Base-by-base conservation (phyloP, 2,888 invertebrate genomes). In the Dione juno region DNA sequence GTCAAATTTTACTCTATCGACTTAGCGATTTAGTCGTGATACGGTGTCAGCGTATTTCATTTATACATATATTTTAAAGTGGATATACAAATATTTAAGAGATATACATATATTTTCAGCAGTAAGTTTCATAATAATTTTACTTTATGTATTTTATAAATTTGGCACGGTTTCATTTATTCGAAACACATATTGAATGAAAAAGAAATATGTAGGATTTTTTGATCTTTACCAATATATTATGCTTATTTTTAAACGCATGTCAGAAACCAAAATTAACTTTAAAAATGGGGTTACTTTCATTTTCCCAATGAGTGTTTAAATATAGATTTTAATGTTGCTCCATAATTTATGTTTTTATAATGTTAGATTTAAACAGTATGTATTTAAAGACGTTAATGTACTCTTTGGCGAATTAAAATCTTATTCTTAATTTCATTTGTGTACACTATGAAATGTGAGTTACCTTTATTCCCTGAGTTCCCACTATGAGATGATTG, bases 111-210 rank as follows among this genome's bases (percentile, higher is more conserved):
- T 57, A 35, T 57, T 16, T 40, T 40, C 13, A 40, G 13, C 6
- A 7, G 37, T 40, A 16, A n/a, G 16, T 57, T 57, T 57, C 16
- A 40, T 19, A 57, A 57, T 57, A 57, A 40, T 57, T 40, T 16
- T 40, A 19, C 16, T 19, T 40, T 57, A 40, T 57, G 57, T 37
- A 57, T 57, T 57, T 57, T 40, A 40, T 40, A 57, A 10, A 40
- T 57, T 57, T 57, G 57, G 57, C 57, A 57, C 40, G 16, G 57
- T 57, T 40, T 57, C 57, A 57, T 57, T 57, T 40, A 57, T 57
- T 40, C 37, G 57, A 40, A 57, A 16, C 16, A 57, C 16, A 40
- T 19, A 16, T 57, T 57, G 13, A 57, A 57, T 19, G 40, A 40
- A 57, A 57, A 57, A 57, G 10, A 16, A 57, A 57, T 19, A 57